Evolutionary conservation across 2,113 vertebrate genomes (phyloP), one percentile per base, ranked within the genome.

Genomic region (Planiliza haematocheilus): DNA sequence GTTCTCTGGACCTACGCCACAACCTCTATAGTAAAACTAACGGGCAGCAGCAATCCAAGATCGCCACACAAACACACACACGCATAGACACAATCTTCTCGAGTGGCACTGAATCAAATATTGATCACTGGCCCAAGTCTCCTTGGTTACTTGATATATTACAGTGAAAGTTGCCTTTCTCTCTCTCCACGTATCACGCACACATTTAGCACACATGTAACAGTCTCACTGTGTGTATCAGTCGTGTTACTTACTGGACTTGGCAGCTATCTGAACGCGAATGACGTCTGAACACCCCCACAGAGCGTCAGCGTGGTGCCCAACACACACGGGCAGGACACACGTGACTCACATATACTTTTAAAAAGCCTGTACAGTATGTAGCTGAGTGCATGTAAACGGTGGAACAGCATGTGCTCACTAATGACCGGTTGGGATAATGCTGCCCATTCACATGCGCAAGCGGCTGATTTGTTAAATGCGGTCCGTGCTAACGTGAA

Each of bases 91-190:
- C 61, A 57, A 52, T 71, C 46, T 57, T n/a, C 66, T 58, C 17
- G n/a, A 77, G 74, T 83, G 83, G 76, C 73, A 70, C 34, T 74
- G 58, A 82, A 86, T 81, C 82, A 90, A 82, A 86, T 83, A 87
- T 79, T 83, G 84, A 89, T 84, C 81, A 70, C 68, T 37, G 58
- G 62, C 41, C 30, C 14, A 24, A 39, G 77, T 74, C 84, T 84
- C 69, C 69, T 73, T 87, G 77, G 81, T 78, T 80, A 83, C 74
- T 83, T 85, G 76, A 87, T 83, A 79, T 77, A 84, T 89, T 77
- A 74, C 80, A 90, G 88, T 80, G 63, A 90, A 85, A 82, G 82
- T 71, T 72, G 48, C 17, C 50, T 8, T 1, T n/a, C 18, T 37
- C 37, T 7, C 7, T 8, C 30, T 34, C 4, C 10, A 48, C 9